phyloP scores from a whole-genome alignment of 2,113 vertebrate genomes.

The Hemiprocne comata region DNA sequence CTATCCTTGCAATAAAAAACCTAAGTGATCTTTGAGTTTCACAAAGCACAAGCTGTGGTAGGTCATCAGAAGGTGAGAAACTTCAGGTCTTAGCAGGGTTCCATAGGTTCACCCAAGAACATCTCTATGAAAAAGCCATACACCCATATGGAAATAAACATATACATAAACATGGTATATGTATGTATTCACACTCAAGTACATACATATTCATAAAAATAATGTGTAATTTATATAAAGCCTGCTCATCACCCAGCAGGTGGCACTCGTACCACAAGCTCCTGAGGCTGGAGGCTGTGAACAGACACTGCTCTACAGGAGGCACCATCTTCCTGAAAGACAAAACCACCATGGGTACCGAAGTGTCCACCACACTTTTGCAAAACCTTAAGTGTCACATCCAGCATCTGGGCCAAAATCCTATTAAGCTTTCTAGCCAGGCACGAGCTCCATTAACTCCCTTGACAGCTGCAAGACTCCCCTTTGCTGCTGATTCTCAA shows the following conservation, averaged over 20 bases:
- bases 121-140: background rate
- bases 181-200: background rate
- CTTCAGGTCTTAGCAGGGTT: background rate
- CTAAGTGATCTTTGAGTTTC: background rate
- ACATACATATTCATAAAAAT: background rate
- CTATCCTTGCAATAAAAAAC: background rate
- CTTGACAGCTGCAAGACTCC: background rate
- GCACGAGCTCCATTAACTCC: background rate
- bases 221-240: background rate
- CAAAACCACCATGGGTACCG: background rate
- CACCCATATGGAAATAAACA: background rate
- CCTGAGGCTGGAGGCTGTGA: background rate
- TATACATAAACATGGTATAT: background rate
- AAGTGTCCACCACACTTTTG: background rate
- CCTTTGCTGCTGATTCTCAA: background rate
- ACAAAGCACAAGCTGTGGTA: background rate
- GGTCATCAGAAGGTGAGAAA: background rate
- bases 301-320: background rate
- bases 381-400: background rate
- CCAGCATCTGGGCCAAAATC: background rate
- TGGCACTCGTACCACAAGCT: conserved; percentile 42
- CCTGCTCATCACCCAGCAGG: conserved; percentile 43
- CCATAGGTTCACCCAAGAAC: background rate
- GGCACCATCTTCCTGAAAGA: background rate
- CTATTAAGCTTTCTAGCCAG: background rate